Conservation (phyloP, 2,113 vertebrate species). For the Pseudopodoces humilis region DNA sequence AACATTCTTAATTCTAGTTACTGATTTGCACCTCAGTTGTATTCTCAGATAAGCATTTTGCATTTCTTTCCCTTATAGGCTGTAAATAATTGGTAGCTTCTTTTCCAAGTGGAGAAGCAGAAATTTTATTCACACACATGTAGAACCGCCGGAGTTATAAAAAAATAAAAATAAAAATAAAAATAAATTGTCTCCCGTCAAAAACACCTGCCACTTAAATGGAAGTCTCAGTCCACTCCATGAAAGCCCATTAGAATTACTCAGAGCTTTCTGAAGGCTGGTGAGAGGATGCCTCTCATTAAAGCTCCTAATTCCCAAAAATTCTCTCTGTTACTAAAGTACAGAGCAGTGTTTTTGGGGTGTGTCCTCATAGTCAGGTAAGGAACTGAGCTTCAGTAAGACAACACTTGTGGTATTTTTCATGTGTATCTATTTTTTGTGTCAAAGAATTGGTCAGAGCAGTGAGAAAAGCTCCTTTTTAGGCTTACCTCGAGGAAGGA, state of each 20-base stretch:
- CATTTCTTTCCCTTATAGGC: background rate
- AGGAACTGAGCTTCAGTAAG: background rate
- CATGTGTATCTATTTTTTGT: background rate
- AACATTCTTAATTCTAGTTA: background rate
- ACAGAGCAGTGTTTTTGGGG: accelerated
- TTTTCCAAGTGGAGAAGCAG: background rate
- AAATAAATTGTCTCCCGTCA: background rate
- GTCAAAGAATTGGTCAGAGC: background rate
- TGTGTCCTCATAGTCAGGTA: background rate
- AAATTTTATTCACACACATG: background rate
- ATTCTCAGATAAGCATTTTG: background rate
- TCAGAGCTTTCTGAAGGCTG: background rate
- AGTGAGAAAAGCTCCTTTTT: background rate
- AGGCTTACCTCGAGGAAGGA: background rate
- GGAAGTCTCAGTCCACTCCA: background rate
- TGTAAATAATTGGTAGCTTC: background rate
- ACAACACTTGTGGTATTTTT: background rate
- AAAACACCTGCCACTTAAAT: background rate
- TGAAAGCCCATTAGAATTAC: background rate
- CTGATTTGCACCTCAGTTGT: background rate
- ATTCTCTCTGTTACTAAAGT: background rate
- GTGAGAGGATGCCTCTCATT: background rate
- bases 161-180: background rate
- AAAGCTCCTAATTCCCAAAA: background rate
- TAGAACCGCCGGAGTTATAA: background rate